These are phyloP conservation scores for Aphis gossypii DNA, from an alignment of 1,140 invertebrate species.

Conservation along the genomic window DNA sequence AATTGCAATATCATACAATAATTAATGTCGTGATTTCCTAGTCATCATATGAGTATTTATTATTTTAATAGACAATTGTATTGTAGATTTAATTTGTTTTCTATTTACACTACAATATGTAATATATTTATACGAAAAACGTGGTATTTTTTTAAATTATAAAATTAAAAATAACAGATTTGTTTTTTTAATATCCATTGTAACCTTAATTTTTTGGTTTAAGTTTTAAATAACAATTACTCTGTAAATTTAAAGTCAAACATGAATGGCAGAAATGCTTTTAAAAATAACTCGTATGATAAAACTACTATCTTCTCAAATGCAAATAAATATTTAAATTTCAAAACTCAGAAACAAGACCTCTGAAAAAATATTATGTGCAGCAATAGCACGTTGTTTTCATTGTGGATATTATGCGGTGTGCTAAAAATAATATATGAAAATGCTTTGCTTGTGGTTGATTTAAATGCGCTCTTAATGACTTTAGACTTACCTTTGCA, in stretches of 20 bases:
- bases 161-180: not conserved
- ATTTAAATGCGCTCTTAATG: not conserved
- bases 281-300: not conserved
- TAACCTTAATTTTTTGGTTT: too few species aligned
- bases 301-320: not conserved
- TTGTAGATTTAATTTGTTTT: not conserved
- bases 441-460: too few species aligned
- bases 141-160: not conserved
- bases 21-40: not conserved
- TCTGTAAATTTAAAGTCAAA: not conserved
- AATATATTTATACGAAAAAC: not conserved
- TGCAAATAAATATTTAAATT: not conserved
- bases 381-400: not conserved
- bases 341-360: not conserved
- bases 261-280: not conserved
- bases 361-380: not conserved
- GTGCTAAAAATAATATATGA: too few species aligned
- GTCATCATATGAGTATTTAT: not conserved
- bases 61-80: not conserved
- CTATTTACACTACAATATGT: not conserved
- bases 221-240: not conserved
- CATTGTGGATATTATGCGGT: not conserved
- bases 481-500: constrained; percentile 73
- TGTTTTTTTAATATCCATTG: not conserved
- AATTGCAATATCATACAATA: too few species aligned